These are phyloP conservation scores for Meles meles DNA, from an alignment of 2,113 vertebrate species.

Conservation along the genomic window DNA sequence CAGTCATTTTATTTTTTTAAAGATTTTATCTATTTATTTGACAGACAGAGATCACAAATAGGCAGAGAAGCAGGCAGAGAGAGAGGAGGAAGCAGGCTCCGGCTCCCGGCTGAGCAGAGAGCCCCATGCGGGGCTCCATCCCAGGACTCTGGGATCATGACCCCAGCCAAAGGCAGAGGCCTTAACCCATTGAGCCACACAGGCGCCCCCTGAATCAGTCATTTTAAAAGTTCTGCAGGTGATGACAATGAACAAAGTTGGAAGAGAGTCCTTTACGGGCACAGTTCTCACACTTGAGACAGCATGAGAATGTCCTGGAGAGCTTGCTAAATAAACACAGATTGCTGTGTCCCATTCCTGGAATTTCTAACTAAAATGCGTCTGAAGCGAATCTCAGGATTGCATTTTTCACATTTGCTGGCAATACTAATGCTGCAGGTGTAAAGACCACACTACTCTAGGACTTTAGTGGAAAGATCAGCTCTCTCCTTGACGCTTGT, in stretches of 20 bases:
- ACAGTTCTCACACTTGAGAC: not conserved
- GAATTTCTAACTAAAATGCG: not conserved
- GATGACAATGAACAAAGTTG: not conserved
- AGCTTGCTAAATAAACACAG: not conserved
- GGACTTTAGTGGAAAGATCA: not conserved
- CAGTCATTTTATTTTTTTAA: not conserved
- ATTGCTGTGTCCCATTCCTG: not conserved
- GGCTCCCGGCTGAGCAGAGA: no score
- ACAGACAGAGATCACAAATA: no score
- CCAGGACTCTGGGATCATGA: no score
- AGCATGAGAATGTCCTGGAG: not conserved
- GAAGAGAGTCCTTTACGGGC: not conserved
- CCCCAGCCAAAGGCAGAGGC: no score
- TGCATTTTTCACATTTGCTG: not conserved
- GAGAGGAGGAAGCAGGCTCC: no score
- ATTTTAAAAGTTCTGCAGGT: not conserved
- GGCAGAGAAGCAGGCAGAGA: no score
- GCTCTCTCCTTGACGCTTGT: not conserved
- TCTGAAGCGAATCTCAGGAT: not conserved
- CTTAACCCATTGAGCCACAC: no score
- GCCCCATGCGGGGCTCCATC: no score
- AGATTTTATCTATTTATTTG: no score
- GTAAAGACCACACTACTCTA: not conserved
- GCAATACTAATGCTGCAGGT: not conserved
- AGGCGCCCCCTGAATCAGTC: not conserved